phyloP scores from a whole-genome alignment of 1,140 invertebrate genomes.

The Dendroctonus valens region DNA sequence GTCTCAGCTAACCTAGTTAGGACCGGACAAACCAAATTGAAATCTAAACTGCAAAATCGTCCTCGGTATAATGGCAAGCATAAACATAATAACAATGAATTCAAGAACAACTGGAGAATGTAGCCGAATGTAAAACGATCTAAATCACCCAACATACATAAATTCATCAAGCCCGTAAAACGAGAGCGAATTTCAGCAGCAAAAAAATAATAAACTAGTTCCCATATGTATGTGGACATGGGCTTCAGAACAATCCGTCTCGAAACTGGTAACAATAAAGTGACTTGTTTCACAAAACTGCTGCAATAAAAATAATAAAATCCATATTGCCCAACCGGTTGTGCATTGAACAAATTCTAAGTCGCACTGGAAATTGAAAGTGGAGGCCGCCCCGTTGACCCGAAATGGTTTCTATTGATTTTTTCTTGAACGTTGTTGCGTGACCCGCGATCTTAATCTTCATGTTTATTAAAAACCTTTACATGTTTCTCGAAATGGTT shows the following conservation, averaged over 20 bases:
- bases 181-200: slow-evolving; percentile 19
- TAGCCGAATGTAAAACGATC: not conserved
- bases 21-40: no score
- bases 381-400: slow-evolving; percentile 25
- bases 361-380: slow-evolving; percentile 15
- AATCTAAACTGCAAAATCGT: no score
- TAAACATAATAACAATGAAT: slow-evolving; percentile 8
- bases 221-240: slow-evolving; percentile 25
- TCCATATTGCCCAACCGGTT: slow-evolving; percentile 17
- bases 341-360: slow-evolving; percentile 13
- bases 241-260: slow-evolving; percentile 26
- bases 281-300: slow-evolving; percentile 27
- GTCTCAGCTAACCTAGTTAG: no score
- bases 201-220: slow-evolving; percentile 18
- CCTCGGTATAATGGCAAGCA: not conserved
- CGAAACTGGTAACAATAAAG: slow-evolving; percentile 23
- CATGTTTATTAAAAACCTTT: not conserved
- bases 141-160: slow-evolving; percentile 24
- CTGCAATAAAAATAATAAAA: slow-evolving; percentile 27
- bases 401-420: slow-evolving; percentile 26
- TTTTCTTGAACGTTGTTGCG: slow-evolving; percentile 12
- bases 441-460: slow-evolving; percentile 2
- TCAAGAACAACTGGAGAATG: slow-evolving; percentile 16
- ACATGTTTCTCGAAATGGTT: no score
- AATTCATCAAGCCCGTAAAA: slow-evolving; percentile 13